Percentiles rank a stretch among this genome's conserved stretches.
Conservation (phyloP, 2,888 invertebrate species). For the Pediacus dermestoides region DNA sequence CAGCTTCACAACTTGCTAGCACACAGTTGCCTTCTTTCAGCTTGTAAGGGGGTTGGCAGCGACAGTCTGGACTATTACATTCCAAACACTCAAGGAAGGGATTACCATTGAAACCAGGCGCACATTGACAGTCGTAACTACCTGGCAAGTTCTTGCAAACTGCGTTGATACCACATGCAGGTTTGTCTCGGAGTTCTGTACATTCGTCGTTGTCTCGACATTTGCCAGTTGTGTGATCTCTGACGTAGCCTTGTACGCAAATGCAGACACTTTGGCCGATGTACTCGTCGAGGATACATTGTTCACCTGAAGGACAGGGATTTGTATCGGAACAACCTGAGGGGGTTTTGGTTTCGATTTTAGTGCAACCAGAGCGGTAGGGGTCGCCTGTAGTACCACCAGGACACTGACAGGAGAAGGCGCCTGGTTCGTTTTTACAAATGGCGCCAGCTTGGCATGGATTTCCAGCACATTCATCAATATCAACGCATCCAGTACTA, state of each 20-base stretch:
- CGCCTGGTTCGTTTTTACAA: constrained; percentile 84
- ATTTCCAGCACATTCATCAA: constrained; percentile 80
- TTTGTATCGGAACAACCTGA: constrained; percentile 69
- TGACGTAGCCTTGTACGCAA: constrained; percentile 82
- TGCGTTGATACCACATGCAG: constrained; percentile 83
- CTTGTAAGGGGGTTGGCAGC: constrained; percentile 85
- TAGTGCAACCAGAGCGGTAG: constrained; percentile 71
- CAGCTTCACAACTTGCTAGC: constrained; percentile 76
- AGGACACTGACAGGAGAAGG: constrained; percentile 85
- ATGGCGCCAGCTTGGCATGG: constrained; percentile 83
- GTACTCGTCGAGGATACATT: constrained; percentile 75
- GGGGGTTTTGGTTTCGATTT: constrained; percentile 56
- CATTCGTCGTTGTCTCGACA: constrained; percentile 89
- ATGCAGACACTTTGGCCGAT: constrained; percentile 79
- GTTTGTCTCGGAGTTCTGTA: constrained; percentile 66
- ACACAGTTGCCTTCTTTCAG: constrained; percentile 76
- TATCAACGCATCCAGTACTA: constrained; percentile 73
- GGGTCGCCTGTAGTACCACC: constrained; percentile 77
- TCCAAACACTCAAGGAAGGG: constrained; percentile 78
- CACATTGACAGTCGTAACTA: constrained; percentile 89
- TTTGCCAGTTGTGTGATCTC: constrained; percentile 68
- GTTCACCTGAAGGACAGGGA: constrained; percentile 81
- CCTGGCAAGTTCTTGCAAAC: constrained; percentile 90
- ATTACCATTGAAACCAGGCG: constrained; percentile 83
- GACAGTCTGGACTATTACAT: constrained; percentile 78